Conservation (phyloP, 1,140 invertebrate species). For the Philotrypesis tridentata region DNA sequence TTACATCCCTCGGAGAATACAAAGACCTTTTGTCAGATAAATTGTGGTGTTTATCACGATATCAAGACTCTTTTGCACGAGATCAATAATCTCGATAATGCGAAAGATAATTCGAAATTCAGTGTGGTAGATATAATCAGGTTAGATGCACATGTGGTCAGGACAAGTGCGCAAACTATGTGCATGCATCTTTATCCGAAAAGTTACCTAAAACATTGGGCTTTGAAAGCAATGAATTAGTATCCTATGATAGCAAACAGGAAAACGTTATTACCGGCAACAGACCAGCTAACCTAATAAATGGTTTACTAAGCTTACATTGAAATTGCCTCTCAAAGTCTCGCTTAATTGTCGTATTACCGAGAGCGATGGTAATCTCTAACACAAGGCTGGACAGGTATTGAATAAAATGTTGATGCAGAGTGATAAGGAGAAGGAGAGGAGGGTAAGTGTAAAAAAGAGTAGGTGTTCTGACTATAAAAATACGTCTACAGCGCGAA, state of each 20-base stretch:
- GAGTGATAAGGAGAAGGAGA: too few species aligned
- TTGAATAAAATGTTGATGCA: not conserved
- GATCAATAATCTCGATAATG: too few species aligned
- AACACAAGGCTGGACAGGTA: too few species aligned
- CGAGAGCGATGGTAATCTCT: not conserved
- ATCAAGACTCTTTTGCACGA: too few species aligned
- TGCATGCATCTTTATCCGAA: not conserved
- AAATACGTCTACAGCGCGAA: too few species aligned
- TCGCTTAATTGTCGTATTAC: too few species aligned
- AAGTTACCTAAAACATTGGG: not conserved
- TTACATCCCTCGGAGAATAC: too few species aligned
- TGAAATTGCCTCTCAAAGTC: not conserved
- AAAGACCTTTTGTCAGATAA: too few species aligned
- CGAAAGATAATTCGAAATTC: too few species aligned
- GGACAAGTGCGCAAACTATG: not conserved
- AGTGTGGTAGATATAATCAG: too few species aligned
- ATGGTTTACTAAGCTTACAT: not conserved
- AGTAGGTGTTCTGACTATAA: not conserved
- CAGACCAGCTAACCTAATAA: not conserved
- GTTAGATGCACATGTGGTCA: too few species aligned
- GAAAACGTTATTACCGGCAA: not conserved
- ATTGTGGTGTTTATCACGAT: too few species aligned
- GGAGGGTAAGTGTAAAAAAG: not conserved
- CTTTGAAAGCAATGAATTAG: not conserved
- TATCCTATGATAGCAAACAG: not conserved